Conservation (phyloP, 2,888 invertebrate species). For the Apeira syringaria region DNA sequence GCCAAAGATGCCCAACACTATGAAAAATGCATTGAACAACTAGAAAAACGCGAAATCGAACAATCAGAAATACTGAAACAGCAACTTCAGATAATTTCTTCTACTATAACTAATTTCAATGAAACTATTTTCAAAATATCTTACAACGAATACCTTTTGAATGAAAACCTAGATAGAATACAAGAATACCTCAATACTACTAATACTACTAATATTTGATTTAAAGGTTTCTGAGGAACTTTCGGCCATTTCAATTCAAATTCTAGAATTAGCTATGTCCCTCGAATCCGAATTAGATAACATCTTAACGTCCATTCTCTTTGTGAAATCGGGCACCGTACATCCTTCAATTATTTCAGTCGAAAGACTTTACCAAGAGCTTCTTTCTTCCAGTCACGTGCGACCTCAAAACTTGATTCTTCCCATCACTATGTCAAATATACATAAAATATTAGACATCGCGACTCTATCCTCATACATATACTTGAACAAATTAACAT, state of each 20-base stretch:
- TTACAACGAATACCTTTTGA: conserved; percentile 31
- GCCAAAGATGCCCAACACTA: conserved; percentile 37
- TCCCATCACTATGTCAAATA: conserved; percentile 31
- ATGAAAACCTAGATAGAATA: conserved; percentile 32
- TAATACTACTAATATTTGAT: conserved; percentile 25
- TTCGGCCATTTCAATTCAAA: conserved; percentile 32
- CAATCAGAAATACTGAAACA: conserved; percentile 25
- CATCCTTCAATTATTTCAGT: conserved; percentile 32
- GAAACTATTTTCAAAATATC: conserved; percentile 35
- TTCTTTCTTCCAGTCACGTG: conserved; percentile 27
- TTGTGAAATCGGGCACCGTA: conserved; percentile 34
- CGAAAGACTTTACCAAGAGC: conserved; percentile 27
- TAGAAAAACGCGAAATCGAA: conserved; percentile 36
- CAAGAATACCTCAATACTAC: conserved; percentile 28
- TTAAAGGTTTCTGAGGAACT: conserved; percentile 33
- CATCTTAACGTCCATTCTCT: conserved; percentile 29
- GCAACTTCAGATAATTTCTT: conserved; percentile 29
- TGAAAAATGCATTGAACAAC: conserved; percentile 34
- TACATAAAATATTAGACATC: conserved; percentile 35
- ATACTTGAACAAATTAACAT: conserved; percentile 34
- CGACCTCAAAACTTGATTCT: conserved; percentile 26
- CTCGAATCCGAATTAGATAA: conserved; percentile 35
- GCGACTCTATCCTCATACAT: conserved; percentile 21
- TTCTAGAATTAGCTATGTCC: conserved; percentile 26
- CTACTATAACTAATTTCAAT: conserved; percentile 34